Evolutionary conservation across 2,888 invertebrate species (phyloP), one percentile per base, ranked within the genome.

Genomic region (Urechis unicinctus): DNA sequence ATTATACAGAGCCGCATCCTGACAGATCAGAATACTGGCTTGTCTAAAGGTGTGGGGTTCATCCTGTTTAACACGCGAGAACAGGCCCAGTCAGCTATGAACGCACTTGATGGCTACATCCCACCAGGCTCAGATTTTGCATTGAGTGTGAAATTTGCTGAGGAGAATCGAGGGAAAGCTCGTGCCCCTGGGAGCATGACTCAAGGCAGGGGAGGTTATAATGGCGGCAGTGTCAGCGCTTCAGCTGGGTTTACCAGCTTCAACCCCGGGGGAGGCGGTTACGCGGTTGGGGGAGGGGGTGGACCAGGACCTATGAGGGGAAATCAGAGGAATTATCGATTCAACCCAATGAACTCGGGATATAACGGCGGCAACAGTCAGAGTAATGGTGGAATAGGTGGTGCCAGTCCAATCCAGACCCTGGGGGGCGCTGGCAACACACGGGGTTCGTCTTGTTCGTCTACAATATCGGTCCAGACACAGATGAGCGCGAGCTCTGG

Each of bases 1-100:
- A 93, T 94, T 76, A 89, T 94, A 65, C 93, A 94, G 81, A 88
- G 89, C 76, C 90, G 92, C 71, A 87, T 95, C 67, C 82, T 94
- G 65, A 85, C 89, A 67, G 93, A 94, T 74, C 90, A 91, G 81
- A 83, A 87, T 57, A 91, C 89, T 51, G 91, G 91, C 50, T 82
- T 88, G 72, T 91, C 92, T 9, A 81, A 91, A 67, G 92, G 93
- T 47, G 90, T 93, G 52, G 94, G 92, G 21, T 94, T 94, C 81
- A 91, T 78, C 41, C 64, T 78, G 25, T 94, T 83, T 75, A 89
- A 91, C 68, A 88, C 88, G 71, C 45, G 55, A 6, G 59, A 61
- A 24, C 49, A 57, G 31, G 61, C 61, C 21, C 47, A 54, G 24
- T 26, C 41, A 21, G 61, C 64, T 6, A 57, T 61, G n/a, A 55